phyloP scores from a whole-genome alignment of 1,140 invertebrate species.

The Homarus americanus region DNA sequence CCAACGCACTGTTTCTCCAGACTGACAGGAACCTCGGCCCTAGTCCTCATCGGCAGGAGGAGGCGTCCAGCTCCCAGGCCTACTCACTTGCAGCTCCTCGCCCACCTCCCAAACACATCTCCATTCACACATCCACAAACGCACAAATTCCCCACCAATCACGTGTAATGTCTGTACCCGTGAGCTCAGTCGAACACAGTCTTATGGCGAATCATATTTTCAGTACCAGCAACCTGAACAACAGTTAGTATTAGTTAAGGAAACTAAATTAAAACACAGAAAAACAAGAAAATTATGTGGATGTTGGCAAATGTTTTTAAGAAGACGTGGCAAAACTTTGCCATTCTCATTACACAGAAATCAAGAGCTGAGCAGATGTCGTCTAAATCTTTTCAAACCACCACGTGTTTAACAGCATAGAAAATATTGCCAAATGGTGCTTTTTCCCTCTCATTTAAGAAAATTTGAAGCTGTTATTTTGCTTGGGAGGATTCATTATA shows the following conservation, averaged over 20 bases:
- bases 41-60: constrained; percentile 68
- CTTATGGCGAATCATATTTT: constrained; percentile 33
- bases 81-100: constrained; percentile 50
- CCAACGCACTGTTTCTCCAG: constrained; percentile 68
- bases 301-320: constrained; percentile 65
- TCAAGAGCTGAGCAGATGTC: constrained; percentile 39
- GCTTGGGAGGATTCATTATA: not conserved
- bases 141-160: constrained; percentile 52
- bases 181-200: constrained; percentile 48
- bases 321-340: constrained; percentile 51
- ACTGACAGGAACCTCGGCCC: constrained; percentile 69
- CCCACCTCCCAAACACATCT: constrained; percentile 42
- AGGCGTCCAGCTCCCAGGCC: constrained; percentile 52
- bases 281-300: constrained; percentile 59
- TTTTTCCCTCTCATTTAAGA: not conserved
- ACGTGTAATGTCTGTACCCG: constrained; percentile 58
- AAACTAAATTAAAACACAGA: constrained; percentile 49
- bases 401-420: constrained; percentile 5
- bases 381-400: constrained; percentile 23
- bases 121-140: constrained; percentile 56
- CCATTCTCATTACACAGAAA: constrained; percentile 31
- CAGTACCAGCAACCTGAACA: constrained; percentile 37
- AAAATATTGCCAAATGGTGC: not conserved
- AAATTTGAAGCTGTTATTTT: not conserved
- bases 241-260: constrained; percentile 32